Base-by-base conservation (phyloP, 2,797 vertebrate genomes). In the Molossus alvarezi region DNA sequence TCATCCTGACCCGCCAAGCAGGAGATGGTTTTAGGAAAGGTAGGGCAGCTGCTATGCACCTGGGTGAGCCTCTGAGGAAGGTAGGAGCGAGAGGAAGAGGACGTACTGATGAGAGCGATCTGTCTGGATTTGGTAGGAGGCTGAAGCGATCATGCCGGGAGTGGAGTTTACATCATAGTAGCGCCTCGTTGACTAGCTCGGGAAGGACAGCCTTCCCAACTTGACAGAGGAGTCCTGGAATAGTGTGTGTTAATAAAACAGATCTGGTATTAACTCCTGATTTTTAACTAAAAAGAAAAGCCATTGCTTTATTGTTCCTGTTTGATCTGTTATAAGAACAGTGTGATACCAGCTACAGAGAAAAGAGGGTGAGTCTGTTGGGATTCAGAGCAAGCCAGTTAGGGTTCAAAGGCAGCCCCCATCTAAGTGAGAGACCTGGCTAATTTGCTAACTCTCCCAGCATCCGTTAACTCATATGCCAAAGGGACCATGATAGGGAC, bases 101-200 rank as follows among this genome's bases (percentile, higher is more conserved):
- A 80, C 2, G 48, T 48, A 51, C 55, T 93, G 76, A 92, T 91
- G 80, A 93, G 18, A 76, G 76, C 23, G 64, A 67, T 95, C 67
- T 37, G 37, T 67, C 77, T 53, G n/a, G 3, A 57, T 45, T 45
- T 89, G 25, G 8, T 48, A 88, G 58, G 48, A 85, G 67, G 29
- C 25, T 29, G 62, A 67, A 81, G 60, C 20, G 57, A 82, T 58
- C n/a, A 45, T 13, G 58, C 77, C 60, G 27, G 76, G 53, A 82
- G n/a, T 37, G 8, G 51, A 87, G 73, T 1, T 79, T 82, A 6
- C 11, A 4, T 88, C 75, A 48, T 3, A 41, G 6, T 17, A 85
- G 7, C 53, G 37, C 33, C 41, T 2, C 15, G 21, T 14, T 13
- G 51, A 79, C 3, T 55, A 65, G 13, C 5, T 12, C 37, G 20